These are phyloP conservation scores for Geopemphigus sp. DNA, from an alignment of 1,140 invertebrate species.

Conservation along the genomic window DNA sequence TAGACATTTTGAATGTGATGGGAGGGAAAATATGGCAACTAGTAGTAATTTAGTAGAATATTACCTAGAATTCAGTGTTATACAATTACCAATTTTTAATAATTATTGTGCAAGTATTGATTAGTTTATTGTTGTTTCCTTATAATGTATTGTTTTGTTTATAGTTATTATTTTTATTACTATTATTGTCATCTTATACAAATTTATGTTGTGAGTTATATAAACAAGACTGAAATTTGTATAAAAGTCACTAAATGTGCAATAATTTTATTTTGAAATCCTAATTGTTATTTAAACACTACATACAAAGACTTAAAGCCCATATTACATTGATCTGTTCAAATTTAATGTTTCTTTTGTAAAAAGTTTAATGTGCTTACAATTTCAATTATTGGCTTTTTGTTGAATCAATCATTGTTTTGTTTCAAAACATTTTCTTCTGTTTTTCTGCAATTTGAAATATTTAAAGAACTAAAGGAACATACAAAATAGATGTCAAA, in stretches of 20 bases:
- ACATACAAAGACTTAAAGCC: conserved; percentile 1
- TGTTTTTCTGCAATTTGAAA: not conserved
- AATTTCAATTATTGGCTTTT: not conserved
- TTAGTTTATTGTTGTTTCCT: conserved; percentile 44
- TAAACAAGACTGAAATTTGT: conserved; percentile 49
- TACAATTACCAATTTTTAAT: not conserved
- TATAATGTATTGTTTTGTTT: conserved; percentile 32
- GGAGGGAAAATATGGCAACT: conserved; percentile 32
- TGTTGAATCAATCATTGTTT: not conserved
- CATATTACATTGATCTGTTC: not conserved
- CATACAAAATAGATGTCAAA: not conserved
- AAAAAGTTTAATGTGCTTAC: not conserved
- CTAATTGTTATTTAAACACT: conserved; percentile 3
- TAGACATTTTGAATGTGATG: conserved; percentile 22
- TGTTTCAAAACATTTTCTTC: conserved; percentile 9
- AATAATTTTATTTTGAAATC: conserved; percentile 20
- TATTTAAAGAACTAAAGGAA: conserved; percentile 1
- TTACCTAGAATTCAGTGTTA: conserved; percentile 33
- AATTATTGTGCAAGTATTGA: conserved; percentile 41
- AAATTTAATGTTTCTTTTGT: not conserved
- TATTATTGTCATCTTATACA: conserved; percentile 34
- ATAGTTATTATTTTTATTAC: conserved; percentile 42
- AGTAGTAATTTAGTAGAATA: conserved; percentile 45
- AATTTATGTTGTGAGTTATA: conserved; percentile 48
- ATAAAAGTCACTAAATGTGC: conserved; percentile 16